Evolutionary conservation across 2,113 vertebrate genomes (phyloP).

Genomic region (Oryzias melastigma): DNA sequence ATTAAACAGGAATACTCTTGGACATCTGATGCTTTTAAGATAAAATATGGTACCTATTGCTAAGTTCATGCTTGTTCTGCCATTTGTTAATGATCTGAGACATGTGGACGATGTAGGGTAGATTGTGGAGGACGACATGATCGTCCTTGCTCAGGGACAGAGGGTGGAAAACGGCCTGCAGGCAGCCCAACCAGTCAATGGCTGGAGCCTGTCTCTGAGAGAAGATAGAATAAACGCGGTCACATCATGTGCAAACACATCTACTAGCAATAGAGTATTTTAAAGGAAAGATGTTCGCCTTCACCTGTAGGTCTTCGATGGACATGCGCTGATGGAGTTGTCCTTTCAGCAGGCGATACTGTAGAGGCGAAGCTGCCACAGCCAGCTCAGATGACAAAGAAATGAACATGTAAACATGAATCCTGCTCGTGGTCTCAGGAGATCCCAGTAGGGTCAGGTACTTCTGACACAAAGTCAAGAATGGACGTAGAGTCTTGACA

Average conservation of each 20-base stretch:
- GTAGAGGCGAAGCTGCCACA: slow-evolving; percentile 70
- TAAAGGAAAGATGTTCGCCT: background rate
- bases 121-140: slow-evolving; percentile 82
- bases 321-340: slow-evolving; percentile 80
- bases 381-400: slow-evolving; percentile 85
- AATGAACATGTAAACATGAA: slow-evolving; percentile 74
- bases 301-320: slow-evolving; percentile 84
- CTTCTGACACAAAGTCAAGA: slow-evolving; percentile 74
- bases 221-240: background rate
- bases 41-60: slow-evolving; percentile 52
- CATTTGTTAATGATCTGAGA: slow-evolving; percentile 73
- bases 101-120: slow-evolving; percentile 86
- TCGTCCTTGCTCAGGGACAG: slow-evolving; percentile 78
- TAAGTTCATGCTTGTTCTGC: slow-evolving; percentile 49
- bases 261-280: too few relatives aligned
- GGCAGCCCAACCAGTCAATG: slow-evolving; percentile 87
- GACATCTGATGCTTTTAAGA: background rate
- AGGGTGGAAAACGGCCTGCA: slow-evolving; percentile 81
- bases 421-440: slow-evolving; percentile 29
- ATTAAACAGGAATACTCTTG: background rate
- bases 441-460: slow-evolving; percentile 79
- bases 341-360: slow-evolving; percentile 67
- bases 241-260: too few relatives aligned
- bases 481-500: slow-evolving; percentile 70
- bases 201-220: slow-evolving; percentile 82